Evolutionary conservation across 2,888 invertebrate genomes (phyloP), one percentile per base, ranked within the genome.

Genomic region (Ceriagrion tenellum): DNA sequence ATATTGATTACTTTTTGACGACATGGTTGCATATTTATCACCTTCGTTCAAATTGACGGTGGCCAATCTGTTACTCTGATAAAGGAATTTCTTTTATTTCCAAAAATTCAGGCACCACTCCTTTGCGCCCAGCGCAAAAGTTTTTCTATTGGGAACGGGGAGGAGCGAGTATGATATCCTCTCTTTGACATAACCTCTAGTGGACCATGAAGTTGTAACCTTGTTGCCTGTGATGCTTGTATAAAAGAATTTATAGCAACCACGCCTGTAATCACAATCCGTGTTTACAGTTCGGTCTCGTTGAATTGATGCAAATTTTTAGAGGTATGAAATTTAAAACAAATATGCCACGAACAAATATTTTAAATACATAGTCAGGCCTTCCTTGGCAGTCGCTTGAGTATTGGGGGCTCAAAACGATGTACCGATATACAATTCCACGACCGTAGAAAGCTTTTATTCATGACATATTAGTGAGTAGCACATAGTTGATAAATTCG

Each of bases 1-100:
- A 81, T 35, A 81, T 81, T 35, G 81, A 81, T 81, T 81, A 81
- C 81, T 30, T 81, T 81, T 35, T 81, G 81, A 81, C 30, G 35
- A 8, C 35, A 35, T 35, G 6, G 30, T 35, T 81, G 81, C 13
- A 81, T 35, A 81, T 81, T 81, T 81, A 81, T 35, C 35, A 81
- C 81, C 81, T 81, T 35, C 35, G 35, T 35, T 4, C 16, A 81
- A 81, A 35, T 81, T 81, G 81, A 30, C 13, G 81, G 35, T 81
- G 3, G 16, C 81, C 81, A 35, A 30, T 81, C 35, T 35, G 81
- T 81, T 35, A 81, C 35, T 30, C 81, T 35, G 81, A 81, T 81
- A n/a, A 81, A 81, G 30, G 81, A 16, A n/a, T 81, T 35, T 35
- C 30, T 81, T 81, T 81, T 35, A 81, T 35, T 81, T 59, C 2